A percentile compares a stretch with the other conserved stretches of the same genome.
phyloP scores from a whole-genome alignment of 2,797 vertebrate species.

The Schizopygopsis malacanthus region DNA sequence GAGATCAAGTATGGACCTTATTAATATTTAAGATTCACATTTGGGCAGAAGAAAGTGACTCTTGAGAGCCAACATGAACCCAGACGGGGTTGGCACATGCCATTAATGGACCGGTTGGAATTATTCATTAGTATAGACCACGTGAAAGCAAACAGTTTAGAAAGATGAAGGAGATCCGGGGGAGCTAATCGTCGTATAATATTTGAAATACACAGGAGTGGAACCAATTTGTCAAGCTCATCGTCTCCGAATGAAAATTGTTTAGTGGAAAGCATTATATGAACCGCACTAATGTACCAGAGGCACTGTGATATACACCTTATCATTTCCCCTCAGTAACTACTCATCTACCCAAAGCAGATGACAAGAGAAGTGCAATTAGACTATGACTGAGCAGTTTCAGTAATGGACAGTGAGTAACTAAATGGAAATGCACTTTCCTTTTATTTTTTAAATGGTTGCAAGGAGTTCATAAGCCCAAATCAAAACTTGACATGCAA shows the following conservation, averaged over 20 bases:
- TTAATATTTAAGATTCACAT: constrained; percentile 2
- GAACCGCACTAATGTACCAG: constrained; percentile 19
- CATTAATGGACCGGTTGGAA: constrained; percentile 17
- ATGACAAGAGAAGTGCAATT: constrained; percentile 22
- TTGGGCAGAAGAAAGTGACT: constrained; percentile 2
- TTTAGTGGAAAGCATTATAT: background rate
- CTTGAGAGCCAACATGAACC: background rate
- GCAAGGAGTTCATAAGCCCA: background rate
- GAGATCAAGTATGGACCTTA: background rate
- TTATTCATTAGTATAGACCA: constrained; percentile 26
- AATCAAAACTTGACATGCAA: constrained; percentile 38
- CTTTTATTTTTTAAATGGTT: background rate
- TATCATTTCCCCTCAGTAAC: constrained; percentile 38
- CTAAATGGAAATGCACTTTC: constrained; percentile 37
- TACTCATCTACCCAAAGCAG: constrained; percentile 44
- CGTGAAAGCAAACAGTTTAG: background rate
- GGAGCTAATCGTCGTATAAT: background rate
- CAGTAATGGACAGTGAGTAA: constrained; percentile 7
- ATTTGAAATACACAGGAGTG: background rate
- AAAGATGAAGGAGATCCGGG: background rate
- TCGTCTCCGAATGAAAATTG: background rate
- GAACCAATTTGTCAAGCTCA: background rate
- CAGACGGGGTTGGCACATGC: background rate
- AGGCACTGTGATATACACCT: constrained; percentile 32
- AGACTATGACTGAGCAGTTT: constrained; percentile 54